A percentile compares a stretch with the other conserved stretches of the same genome.
Conservation (phyloP, 2,888 invertebrate genomes). For the Glaucopsyche alexis region DNA sequence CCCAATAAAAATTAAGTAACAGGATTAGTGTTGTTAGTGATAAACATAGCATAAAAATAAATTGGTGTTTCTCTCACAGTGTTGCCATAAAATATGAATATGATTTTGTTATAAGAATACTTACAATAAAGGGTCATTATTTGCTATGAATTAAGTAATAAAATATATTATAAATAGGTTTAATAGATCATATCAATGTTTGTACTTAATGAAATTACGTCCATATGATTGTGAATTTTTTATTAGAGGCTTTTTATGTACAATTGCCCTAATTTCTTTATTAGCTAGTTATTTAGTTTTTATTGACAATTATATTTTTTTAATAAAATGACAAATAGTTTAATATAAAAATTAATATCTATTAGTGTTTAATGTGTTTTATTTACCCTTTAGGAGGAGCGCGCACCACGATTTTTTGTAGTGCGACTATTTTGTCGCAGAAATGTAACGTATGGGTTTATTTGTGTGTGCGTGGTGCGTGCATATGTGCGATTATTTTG, state of each 20-base stretch:
- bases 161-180: no score
- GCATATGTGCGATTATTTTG: no score
- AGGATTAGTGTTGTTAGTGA: no score
- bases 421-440: no score
- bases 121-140: neutral
- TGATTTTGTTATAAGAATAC: neutral
- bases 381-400: neutral
- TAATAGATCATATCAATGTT: slow-evolving; percentile 5
- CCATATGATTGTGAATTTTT: slow-evolving; percentile 17
- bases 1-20: no score
- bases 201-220: slow-evolving; percentile 20
- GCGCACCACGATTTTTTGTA: no score
- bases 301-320: slow-evolving; percentile 28
- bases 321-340: slow-evolving; percentile 38
- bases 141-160: no score
- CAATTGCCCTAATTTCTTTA: slow-evolving; percentile 10
- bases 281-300: slow-evolving; percentile 26
- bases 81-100: slow-evolving; percentile 13
- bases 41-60: neutral
- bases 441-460: no score
- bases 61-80: neutral
- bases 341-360: slow-evolving; percentile 28
- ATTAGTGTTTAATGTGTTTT: neutral
- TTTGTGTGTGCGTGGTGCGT: no score
- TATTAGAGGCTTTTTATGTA: slow-evolving; percentile 14